Conservation (phyloP, 1,140 invertebrate genomes). For the Bombus sylvicola region DNA sequence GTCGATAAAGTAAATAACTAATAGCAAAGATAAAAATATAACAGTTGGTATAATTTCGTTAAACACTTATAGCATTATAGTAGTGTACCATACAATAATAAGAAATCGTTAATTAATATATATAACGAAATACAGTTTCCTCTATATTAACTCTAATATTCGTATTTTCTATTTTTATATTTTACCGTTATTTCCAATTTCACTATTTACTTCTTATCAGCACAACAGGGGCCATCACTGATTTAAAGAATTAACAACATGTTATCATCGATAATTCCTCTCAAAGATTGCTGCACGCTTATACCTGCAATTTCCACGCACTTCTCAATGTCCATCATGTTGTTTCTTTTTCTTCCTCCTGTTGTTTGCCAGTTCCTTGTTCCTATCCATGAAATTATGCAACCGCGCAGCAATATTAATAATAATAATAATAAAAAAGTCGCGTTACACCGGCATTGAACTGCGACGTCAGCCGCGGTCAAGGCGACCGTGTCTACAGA, state of each 20-base stretch:
- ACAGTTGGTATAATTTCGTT: too few species aligned
- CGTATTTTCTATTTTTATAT: neutral
- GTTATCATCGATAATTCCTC: neutral
- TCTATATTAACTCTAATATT: neutral
- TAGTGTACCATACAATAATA: too few species aligned
- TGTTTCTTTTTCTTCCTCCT: neutral
- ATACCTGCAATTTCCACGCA: neutral
- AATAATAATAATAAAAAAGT: constrained; percentile 70
- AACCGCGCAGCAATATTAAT: constrained; percentile 65
- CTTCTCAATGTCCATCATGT: neutral
- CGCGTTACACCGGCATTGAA: constrained; percentile 72
- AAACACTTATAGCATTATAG: too few species aligned
- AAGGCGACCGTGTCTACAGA: constrained; percentile 65
- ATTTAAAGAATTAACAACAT: neutral
- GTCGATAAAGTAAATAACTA: too few species aligned
- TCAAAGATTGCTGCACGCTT: constrained; percentile 9
- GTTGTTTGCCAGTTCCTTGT: neutral
- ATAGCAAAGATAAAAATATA: too few species aligned
- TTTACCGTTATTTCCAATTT: neutral
- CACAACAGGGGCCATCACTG: neutral
- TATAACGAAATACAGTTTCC: neutral
- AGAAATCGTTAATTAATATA: too few species aligned
- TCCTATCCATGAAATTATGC: constrained; percentile 61
- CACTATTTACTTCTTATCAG: neutral
- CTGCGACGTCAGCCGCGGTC: constrained; percentile 64